phyloP scores from a whole-genome alignment of 1,140 invertebrate genomes.

The Dysdera silvatica region DNA sequence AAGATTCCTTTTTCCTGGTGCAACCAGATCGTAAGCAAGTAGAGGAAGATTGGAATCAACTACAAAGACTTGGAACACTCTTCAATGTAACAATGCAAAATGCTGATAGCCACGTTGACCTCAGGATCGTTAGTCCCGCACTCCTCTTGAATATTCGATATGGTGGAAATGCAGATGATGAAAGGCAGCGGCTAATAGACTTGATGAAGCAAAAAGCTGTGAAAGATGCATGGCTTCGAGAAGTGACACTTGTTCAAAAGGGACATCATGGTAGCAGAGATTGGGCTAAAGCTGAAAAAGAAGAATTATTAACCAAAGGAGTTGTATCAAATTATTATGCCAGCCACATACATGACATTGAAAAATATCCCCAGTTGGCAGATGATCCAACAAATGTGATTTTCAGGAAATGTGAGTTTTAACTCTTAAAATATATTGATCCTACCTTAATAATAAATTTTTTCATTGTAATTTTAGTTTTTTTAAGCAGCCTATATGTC shows the following conservation, averaged over 20 bases:
- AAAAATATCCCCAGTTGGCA: conserved; percentile 79
- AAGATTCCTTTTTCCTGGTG: conserved; percentile 91
- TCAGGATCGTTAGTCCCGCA: conserved; percentile 59
- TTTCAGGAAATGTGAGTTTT: conserved; percentile 54
- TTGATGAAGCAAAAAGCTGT: conserved; percentile 78
- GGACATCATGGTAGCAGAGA: conserved; percentile 51
- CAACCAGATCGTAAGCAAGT: conserved; percentile 79
- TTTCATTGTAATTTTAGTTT: not conserved
- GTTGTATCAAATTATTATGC: conserved; percentile 75
- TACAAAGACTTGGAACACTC: conserved; percentile 62
- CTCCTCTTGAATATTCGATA: conserved; percentile 54
- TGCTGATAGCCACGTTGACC: conserved; percentile 46
- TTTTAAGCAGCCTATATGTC: not conserved
- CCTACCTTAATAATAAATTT: not conserved
- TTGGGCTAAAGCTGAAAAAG: conserved; percentile 61
- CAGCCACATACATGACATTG: conserved; percentile 81
- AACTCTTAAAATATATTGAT: not conserved
- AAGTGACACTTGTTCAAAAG: conserved; percentile 67
- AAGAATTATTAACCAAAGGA: conserved; percentile 75
- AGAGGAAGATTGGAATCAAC: conserved; percentile 73
- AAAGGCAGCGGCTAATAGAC: conserved; percentile 75
- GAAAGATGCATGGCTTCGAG: conserved; percentile 84
- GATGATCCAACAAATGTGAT: conserved; percentile 92
- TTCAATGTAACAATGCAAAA: conserved; percentile 80
- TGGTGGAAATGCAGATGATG: conserved; percentile 77